Base-by-base conservation (phyloP, 2,888 invertebrate genomes). In the Lasioglossum marginatum region DNA sequence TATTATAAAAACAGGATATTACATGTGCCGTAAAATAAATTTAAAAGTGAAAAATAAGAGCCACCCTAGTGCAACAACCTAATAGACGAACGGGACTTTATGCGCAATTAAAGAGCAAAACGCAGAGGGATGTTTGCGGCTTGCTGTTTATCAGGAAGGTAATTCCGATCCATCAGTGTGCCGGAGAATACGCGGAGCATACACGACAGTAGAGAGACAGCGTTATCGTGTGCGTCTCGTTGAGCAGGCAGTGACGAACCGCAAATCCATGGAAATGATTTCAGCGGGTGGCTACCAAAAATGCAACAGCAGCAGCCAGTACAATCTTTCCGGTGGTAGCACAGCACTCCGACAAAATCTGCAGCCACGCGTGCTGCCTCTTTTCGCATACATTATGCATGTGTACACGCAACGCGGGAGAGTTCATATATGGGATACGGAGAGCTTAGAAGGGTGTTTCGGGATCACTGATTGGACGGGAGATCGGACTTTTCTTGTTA, bases 301-400 rank as follows among this genome's bases (percentile, higher is more conserved):
- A 76, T 90, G 88, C 90, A 84, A 81, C 79, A 81, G 77, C 88
- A 81, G 75, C 75, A 45, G 57, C 66, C 60, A 77, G 70, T 81
- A 77, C 82, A 68, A 86, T 89, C 87, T 79, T 79, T 68, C 74
- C 63, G 48, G 34, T 81, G 68, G 45, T 63, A 71, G 37, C 77
- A 37, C 43, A 52, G 74, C 77, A 72, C 77, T 73, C 66, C 45
- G 40, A 37, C 76, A 27, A 60, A 79, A 73, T 74, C 63, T 31
- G 63, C 34, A 16, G n/a, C 27, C 45, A 40, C 60, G 0, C 34
- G 48, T 34, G 52, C 85, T 71, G 43, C 77, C 81, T 74, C 63
- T 79, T 83, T 14, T 71, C 73, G 52, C 73, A 78, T 89, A 52
- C 88, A 89, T 90, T 87, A 82, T 85, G 90, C 79, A 84, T 84